A percentile compares a stretch with the other conserved stretches of the same genome.
Conservation (phyloP, 2,113 vertebrate species). For the Plectropomus leopardus region DNA sequence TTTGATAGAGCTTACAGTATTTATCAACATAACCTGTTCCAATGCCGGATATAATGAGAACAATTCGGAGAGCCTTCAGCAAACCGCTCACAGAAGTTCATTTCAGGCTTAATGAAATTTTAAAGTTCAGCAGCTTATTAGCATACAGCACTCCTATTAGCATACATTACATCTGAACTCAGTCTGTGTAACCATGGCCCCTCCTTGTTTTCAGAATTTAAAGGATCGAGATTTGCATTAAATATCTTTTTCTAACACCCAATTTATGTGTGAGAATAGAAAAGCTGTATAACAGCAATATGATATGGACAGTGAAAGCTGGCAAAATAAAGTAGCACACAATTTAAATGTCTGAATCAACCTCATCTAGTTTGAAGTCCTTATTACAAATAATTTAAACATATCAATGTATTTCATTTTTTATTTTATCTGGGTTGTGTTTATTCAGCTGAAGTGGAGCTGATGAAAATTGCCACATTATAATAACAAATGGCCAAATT, state of each 20-base stretch:
- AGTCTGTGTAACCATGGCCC: conserved; percentile 10
- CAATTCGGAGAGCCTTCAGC: conserved; percentile 51
- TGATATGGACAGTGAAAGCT: conserved; percentile 6
- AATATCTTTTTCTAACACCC: background rate
- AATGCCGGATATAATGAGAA: background rate
- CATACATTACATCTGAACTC: conserved; percentile 62
- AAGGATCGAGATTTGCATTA: conserved; percentile 40
- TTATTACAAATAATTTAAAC: conserved; percentile 31
- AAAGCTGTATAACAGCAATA: conserved; percentile 13
- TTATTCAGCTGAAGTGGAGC: conserved; percentile 33
- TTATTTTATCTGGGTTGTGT: conserved; percentile 42
- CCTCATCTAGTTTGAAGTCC: conserved; percentile 22
- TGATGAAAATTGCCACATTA: conserved; percentile 40
- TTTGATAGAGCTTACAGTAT: conserved; percentile 38
- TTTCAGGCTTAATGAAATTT: conserved; percentile 63
- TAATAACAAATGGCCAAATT: conserved; percentile 39
- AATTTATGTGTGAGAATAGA: conserved; percentile 12
- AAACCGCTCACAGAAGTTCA: conserved; percentile 51
- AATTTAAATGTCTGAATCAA: conserved; percentile 20
- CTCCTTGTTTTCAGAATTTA: conserved; percentile 41
- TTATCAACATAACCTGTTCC: conserved; percentile 59
- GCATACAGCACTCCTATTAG: conserved; percentile 52
- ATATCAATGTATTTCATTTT: conserved; percentile 44
- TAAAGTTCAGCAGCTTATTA: conserved; percentile 67
- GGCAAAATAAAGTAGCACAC: conserved; percentile 1